Conservation (phyloP, 2,888 invertebrate species). For the Sclerodermus sp. region DNA sequence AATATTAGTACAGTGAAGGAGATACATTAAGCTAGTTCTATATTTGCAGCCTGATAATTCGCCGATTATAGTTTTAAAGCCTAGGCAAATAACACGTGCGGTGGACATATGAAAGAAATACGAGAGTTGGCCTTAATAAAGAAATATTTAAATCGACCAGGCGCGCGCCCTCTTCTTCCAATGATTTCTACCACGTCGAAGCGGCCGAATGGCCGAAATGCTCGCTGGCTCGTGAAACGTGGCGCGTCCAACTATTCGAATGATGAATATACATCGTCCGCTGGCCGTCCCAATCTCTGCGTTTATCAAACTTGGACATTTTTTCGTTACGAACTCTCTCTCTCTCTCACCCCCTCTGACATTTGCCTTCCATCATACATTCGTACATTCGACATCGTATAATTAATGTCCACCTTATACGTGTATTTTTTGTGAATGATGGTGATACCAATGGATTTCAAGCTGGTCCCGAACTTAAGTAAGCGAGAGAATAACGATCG, state of each 20-base stretch:
- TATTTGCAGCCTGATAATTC: too few species aligned
- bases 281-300: constrained; percentile 22
- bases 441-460: background rate
- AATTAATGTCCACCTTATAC: background rate
- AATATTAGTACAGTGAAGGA: too few species aligned
- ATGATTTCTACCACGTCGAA: constrained; percentile 3
- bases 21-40: too few species aligned
- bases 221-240: constrained; percentile 34
- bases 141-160: constrained; percentile 13
- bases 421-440: background rate
- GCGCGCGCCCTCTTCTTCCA: background rate
- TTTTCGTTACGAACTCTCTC: constrained; percentile 11
- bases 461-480: too few species aligned
- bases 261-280: constrained; percentile 35
- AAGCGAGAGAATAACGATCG: too few species aligned
- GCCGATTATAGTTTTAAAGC: too few species aligned
- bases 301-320: constrained; percentile 33
- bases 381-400: background rate
- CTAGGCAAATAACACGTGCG: too few species aligned
- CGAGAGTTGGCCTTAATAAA: constrained; percentile 11
- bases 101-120: too few species aligned
- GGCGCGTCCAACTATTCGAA: constrained; percentile 28
- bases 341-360: background rate
- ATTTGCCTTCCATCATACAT: background rate
- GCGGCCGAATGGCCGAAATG: constrained; percentile 29